Conservation (phyloP, 2,888 invertebrate genomes). For the Sepioteuthis lessoniana region DNA sequence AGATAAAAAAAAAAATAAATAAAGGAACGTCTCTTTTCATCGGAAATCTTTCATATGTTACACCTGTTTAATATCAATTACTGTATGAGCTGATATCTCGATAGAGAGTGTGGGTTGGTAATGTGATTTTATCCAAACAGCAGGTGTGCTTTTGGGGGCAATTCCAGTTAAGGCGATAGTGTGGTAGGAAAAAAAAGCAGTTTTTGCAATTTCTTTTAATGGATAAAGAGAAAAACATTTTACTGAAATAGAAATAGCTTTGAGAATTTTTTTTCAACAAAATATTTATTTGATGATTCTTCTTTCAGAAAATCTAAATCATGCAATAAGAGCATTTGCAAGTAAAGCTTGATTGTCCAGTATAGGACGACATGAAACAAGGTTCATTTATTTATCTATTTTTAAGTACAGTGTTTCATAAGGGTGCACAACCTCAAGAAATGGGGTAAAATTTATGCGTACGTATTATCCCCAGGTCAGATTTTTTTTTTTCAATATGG, state of each 20-base stretch:
- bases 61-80: slow-evolving; percentile 13
- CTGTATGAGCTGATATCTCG: background rate
- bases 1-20: background rate
- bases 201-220: background rate
- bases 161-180: background rate
- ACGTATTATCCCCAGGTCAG: too few relatives aligned
- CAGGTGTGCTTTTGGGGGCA: background rate
- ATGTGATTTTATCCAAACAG: background rate
- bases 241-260: background rate
- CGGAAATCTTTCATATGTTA: slow-evolving; percentile 1
- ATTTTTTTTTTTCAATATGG: too few relatives aligned
- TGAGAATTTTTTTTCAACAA: background rate
- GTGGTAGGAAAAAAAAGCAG: background rate
- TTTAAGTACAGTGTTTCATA: too few relatives aligned
- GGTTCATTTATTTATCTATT: too few relatives aligned
- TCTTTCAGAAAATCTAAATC: background rate
- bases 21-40: background rate
- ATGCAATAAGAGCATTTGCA: background rate
- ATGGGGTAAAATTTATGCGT: too few relatives aligned
- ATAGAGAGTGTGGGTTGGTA: background rate
- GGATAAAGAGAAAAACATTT: background rate
- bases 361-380: background rate
- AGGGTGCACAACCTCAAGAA: too few relatives aligned
- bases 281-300: background rate
- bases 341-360: background rate